Evolutionary conservation across 1,140 invertebrate species (phyloP).

Genomic region (Orius insidiosus): DNA sequence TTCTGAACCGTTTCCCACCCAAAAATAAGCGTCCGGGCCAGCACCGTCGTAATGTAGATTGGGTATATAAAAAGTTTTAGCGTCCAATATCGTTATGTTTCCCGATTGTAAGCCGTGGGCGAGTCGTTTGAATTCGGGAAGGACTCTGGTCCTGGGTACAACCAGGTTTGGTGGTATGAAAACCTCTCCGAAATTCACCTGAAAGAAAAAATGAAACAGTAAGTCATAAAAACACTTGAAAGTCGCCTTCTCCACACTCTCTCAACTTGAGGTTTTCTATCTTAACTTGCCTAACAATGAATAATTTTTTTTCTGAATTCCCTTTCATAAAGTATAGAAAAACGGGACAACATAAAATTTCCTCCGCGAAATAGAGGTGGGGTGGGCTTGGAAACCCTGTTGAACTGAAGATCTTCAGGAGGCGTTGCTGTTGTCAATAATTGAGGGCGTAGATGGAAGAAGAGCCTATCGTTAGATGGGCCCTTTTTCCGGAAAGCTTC

Average conservation of each 20-base stretch:
- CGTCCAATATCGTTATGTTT: conserved; percentile 77
- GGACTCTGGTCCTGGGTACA: conserved; percentile 50
- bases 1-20: conserved; percentile 71
- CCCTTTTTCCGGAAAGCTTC: no score
- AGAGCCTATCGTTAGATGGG: no score
- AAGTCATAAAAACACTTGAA: no score
- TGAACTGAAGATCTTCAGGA: no score
- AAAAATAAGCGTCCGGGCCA: conserved; percentile 80
- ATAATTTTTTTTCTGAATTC: no score
- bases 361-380: no score
- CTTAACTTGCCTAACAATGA: no score
- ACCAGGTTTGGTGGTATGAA: conserved; percentile 55
- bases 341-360: no score
- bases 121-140: conserved; percentile 69
- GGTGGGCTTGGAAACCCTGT: no score
- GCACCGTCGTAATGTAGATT: conserved; percentile 82
- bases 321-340: no score
- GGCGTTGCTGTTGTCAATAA: no score
- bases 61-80: conserved; percentile 82
- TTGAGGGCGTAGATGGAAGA: no score
- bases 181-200: conserved; percentile 77
- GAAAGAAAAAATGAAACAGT: conserved; percentile 21
- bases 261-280: background rate
- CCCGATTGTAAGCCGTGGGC: conserved; percentile 76
- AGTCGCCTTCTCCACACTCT: background rate